A percentile compares a stretch with the other conserved stretches of the same genome.
Conservation (phyloP, 1,140 invertebrate genomes). For the Pteromalus puparum region DNA sequence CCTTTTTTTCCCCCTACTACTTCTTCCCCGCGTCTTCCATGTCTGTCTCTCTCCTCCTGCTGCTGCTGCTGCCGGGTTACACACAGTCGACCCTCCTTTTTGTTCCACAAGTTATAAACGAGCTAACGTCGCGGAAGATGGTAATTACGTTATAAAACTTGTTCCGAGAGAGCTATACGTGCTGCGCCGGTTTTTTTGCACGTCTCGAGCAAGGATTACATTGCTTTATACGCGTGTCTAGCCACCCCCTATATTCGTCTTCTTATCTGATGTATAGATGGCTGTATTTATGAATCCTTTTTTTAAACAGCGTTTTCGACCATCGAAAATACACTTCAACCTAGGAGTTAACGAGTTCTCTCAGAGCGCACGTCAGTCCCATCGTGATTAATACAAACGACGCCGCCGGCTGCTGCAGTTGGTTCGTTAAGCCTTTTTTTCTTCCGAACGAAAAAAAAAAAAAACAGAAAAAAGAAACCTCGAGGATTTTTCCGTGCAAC, state of each 20-base stretch:
- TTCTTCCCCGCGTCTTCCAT: neutral
- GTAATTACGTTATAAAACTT: conserved; percentile 46
- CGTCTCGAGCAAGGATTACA: neutral
- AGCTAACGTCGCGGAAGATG: conserved; percentile 31
- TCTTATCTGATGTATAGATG: no score
- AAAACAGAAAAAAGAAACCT: neutral
- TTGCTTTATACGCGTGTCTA: neutral
- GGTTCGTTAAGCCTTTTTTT: conserved; percentile 11
- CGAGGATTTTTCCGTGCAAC: neutral
- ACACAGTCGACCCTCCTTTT: neutral
- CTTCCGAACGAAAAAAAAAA: neutral
- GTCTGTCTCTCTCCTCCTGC: neutral
- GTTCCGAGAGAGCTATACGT: neutral
- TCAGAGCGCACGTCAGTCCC: neutral
- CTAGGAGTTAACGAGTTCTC: no score
- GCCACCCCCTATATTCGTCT: neutral
- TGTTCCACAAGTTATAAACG: conserved; percentile 26
- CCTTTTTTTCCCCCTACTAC: neutral
- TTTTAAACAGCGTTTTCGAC: no score
- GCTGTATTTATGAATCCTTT: no score
- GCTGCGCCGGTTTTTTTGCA: neutral
- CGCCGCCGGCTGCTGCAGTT: neutral
- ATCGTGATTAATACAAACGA: conserved; percentile 3
- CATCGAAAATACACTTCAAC: no score
- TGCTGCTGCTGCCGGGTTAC: no score